Conservation (phyloP, 1,140 invertebrate genomes). For the Drosophila punjabiensis region DNA sequence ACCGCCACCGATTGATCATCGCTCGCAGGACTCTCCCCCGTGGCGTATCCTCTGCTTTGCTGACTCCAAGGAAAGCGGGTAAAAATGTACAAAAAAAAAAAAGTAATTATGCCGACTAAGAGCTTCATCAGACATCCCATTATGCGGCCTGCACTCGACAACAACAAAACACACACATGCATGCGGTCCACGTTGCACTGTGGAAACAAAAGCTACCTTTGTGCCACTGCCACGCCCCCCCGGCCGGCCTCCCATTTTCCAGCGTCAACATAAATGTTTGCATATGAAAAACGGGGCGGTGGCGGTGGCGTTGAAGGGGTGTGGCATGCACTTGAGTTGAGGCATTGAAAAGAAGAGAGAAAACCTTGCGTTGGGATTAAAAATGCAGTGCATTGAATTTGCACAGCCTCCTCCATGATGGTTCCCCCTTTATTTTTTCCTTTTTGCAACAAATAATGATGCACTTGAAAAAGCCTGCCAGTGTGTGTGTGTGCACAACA, state of each 20-base stretch:
- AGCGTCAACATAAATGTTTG: constrained; percentile 77
- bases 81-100: constrained; percentile 54
- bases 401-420: constrained; percentile 38
- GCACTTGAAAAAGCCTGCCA: constrained; percentile 76
- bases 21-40: constrained; percentile 1
- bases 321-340: constrained; percentile 78
- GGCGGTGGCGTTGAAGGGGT: constrained; percentile 35
- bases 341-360: constrained; percentile 72
- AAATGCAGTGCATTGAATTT: constrained; percentile 83
- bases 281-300: constrained; percentile 64
- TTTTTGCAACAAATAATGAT: constrained; percentile 83
- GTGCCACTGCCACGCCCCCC: constrained; percentile 47
- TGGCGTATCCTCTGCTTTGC: constrained; percentile 50
- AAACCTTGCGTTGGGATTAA: constrained; percentile 79
- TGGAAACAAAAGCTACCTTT: constrained; percentile 79
- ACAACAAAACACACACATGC: constrained; percentile 50
- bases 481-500: constrained; percentile 57
- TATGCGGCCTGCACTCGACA: constrained; percentile 79
- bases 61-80: constrained; percentile 11
- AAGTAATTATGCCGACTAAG: constrained; percentile 84
- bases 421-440: constrained; percentile 3
- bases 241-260: constrained; percentile 17
- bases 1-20: constrained; percentile 31
- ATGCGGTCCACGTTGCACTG: constrained; percentile 14
- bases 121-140: constrained; percentile 84